phyloP scores from a whole-genome alignment of 2,888 invertebrate genomes.

The Argyresthia albistria region DNA sequence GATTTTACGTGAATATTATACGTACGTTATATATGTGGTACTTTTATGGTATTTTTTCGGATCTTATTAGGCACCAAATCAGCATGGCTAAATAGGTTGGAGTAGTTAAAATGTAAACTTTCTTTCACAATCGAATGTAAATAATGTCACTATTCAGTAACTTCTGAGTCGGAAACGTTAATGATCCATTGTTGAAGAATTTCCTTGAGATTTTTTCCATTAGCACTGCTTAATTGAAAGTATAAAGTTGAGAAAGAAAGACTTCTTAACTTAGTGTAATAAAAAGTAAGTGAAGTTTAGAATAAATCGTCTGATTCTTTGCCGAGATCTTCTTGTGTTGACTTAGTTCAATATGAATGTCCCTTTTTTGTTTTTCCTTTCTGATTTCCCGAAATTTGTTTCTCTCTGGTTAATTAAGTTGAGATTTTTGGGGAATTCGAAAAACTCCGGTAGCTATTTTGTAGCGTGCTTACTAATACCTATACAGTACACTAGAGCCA shows the following conservation, averaged over 20 bases:
- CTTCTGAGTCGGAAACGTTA: slow-evolving; percentile 16
- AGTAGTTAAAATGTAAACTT: too few relatives aligned
- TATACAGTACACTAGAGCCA: too few relatives aligned
- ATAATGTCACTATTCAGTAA: slow-evolving; percentile 42
- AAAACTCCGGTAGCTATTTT: too few relatives aligned
- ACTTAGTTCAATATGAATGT: not conserved
- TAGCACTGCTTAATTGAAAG: slow-evolving; percentile 30
- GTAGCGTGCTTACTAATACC: too few relatives aligned
- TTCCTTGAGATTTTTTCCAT: slow-evolving; percentile 25
- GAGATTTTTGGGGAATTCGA: too few relatives aligned
- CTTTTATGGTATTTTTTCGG: too few relatives aligned
- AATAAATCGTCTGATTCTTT: not conserved
- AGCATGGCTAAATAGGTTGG: too few relatives aligned
- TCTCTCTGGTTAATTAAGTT: too few relatives aligned
- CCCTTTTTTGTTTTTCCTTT: not conserved
- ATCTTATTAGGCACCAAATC: too few relatives aligned
- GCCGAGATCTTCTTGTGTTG: not conserved
- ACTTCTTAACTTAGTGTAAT: slow-evolving; percentile 15
- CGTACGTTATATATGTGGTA: too few relatives aligned
- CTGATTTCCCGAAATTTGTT: too few relatives aligned
- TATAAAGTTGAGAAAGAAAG: slow-evolving; percentile 19
- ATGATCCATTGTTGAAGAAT: slow-evolving; percentile 1
- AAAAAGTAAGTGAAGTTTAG: slow-evolving; percentile 2
- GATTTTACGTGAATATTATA: too few relatives aligned
- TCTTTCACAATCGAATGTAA: slow-evolving; percentile 34